phyloP scores from a whole-genome alignment of 2,888 invertebrate genomes.

The Oeneis ivallda region DNA sequence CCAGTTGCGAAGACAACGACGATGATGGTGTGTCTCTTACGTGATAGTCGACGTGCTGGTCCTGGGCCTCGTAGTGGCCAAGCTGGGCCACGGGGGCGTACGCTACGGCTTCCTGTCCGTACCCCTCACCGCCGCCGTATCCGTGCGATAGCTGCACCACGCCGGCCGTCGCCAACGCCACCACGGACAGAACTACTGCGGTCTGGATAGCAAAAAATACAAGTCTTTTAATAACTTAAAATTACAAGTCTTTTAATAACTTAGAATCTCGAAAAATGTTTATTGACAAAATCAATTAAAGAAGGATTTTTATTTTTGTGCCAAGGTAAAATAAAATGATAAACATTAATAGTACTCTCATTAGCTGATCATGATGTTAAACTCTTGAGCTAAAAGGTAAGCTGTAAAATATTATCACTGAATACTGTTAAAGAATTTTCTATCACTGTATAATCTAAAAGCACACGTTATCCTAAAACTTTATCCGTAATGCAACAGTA shows the following conservation, averaged over 20 bases:
- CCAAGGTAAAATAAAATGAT: too few relatives aligned
- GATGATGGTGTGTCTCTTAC: constrained; percentile 49
- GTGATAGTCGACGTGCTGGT: constrained; percentile 75
- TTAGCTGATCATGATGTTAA: background rate
- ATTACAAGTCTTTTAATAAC: too few relatives aligned
- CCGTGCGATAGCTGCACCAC: constrained; percentile 62
- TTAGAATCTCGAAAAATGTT: background rate
- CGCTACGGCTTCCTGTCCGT: constrained; percentile 66
- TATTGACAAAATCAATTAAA: background rate
- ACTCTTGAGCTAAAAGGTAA: background rate
- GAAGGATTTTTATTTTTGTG: too few relatives aligned
- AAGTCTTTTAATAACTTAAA: background rate
- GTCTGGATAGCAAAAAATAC: constrained; percentile 49
- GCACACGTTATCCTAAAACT: background rate
- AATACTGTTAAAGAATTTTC: background rate
- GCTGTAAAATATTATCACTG: background rate
- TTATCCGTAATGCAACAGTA: background rate
- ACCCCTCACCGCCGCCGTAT: constrained; percentile 63
- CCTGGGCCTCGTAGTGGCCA: constrained; percentile 65
- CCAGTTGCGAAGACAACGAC: background rate
- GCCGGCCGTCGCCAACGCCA: constrained; percentile 71
- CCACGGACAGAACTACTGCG: constrained; percentile 69
- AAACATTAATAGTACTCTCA: background rate
- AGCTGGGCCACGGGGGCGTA: constrained; percentile 64
- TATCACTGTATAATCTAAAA: background rate